Conservation (phyloP, 1,140 invertebrate genomes). For the Dendrolimus kikuchii region DNA sequence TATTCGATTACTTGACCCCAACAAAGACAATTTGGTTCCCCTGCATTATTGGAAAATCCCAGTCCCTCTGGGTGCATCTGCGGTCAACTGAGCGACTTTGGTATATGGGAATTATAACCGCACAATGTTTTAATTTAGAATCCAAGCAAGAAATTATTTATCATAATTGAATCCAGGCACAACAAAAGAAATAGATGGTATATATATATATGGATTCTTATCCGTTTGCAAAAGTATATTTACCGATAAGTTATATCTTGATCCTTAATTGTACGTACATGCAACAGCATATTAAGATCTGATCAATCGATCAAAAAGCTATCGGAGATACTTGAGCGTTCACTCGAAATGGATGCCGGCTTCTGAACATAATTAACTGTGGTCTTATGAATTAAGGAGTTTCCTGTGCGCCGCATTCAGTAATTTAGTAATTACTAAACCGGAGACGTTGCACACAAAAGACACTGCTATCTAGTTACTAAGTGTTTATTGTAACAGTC, state of each 20-base stretch:
- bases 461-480: conserved; percentile 62
- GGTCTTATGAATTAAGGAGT: conserved; percentile 27
- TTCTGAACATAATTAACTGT: conserved; percentile 10
- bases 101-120: conserved; percentile 23
- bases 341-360: not conserved
- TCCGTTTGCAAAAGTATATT: no score
- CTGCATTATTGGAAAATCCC: conserved; percentile 51
- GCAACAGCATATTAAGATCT: no score
- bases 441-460: conserved; percentile 40
- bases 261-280: no score
- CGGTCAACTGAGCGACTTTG: conserved; percentile 51
- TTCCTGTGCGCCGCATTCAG: conserved; percentile 22
- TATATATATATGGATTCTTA: no score
- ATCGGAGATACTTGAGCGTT: no score
- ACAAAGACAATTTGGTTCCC: conserved; percentile 47
- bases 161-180: no score
- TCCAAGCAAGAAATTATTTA: not conserved
- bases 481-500: conserved; percentile 55
- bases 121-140: conserved; percentile 13
- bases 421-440: conserved; percentile 30
- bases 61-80: conserved; percentile 33
- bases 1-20: conserved; percentile 48
- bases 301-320: no score
- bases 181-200: no score
- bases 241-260: no score